These are phyloP conservation scores for Chamaetylas fuelleborni DNA, from an alignment of 2,113 vertebrate species.

Conservation along the genomic window DNA sequence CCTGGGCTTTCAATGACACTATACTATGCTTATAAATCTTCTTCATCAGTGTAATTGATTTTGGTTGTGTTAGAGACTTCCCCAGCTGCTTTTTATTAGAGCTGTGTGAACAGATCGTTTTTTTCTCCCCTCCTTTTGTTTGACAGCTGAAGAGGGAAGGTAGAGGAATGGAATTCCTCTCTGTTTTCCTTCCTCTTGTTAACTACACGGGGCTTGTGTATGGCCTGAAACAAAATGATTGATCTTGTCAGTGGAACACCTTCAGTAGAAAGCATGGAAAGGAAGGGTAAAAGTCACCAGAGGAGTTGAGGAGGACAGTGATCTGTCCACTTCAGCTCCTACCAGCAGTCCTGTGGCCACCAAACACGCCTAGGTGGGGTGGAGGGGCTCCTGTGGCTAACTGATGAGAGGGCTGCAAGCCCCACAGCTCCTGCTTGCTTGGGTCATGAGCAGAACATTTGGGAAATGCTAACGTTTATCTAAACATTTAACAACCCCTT, in stretches of 20 bases:
- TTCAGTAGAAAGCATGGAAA: neutral
- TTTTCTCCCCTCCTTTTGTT: neutral
- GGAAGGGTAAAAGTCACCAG: neutral
- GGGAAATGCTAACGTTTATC: neutral
- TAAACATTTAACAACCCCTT: neutral
- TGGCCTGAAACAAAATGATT: neutral
- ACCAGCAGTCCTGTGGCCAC: neutral
- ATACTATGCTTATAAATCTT: neutral
- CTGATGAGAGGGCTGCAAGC: neutral
- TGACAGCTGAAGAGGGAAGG: neutral
- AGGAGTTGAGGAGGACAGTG: neutral
- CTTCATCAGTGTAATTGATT: slow-evolving; percentile 8
- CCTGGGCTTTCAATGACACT: neutral
- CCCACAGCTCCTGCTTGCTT: neutral
- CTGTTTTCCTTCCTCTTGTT: neutral
- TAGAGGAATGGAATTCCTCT: neutral
- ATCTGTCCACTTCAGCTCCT: neutral
- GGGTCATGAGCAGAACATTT: neutral
- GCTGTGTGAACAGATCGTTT: neutral
- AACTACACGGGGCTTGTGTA: neutral
- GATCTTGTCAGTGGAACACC: neutral
- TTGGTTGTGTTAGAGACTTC: neutral
- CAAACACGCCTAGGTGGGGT: rapidly evolving
- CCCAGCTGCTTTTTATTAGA: slow-evolving; percentile 8
- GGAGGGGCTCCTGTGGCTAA: neutral